Evolutionary conservation across 2,797 vertebrate genomes (phyloP).

Genomic region (Tapera naevia): DNA sequence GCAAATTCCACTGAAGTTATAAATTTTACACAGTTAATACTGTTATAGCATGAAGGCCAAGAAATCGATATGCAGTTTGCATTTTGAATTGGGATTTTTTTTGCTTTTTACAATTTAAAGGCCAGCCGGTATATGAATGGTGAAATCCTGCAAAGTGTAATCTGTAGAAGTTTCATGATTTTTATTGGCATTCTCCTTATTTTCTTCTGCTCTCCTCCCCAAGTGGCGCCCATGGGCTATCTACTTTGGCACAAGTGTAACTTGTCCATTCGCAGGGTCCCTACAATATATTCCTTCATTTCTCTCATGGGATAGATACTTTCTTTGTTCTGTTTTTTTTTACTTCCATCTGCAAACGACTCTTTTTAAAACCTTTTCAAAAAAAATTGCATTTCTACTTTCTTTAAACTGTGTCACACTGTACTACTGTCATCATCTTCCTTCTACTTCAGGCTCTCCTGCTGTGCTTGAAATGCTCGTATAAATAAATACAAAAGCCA

Average conservation of each 20-base stretch:
- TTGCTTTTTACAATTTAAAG: background rate
- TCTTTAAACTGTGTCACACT: background rate
- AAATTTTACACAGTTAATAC: background rate
- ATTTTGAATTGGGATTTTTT: background rate
- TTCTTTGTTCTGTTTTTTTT: background rate
- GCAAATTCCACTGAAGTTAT: background rate
- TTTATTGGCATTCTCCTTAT: background rate
- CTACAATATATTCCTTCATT: background rate
- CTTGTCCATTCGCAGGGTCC: background rate
- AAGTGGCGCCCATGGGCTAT: background rate
- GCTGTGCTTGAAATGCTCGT: background rate
- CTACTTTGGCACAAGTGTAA: background rate
- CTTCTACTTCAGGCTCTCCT: background rate
- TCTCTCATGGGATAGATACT: background rate
- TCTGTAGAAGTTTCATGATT: background rate
- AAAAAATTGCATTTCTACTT: background rate
- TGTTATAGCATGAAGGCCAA: background rate
- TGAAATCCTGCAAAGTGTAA: background rate
- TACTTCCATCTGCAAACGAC: background rate
- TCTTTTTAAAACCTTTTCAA: background rate
- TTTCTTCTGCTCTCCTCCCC: background rate
- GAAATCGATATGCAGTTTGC: background rate
- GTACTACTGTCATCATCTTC: background rate
- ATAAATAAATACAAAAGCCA: background rate
- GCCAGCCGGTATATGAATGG: background rate